A percentile compares a stretch with the other conserved stretches of the same genome.
Conservation (phyloP, 2,113 vertebrate species). For the Indicator maculatus region DNA sequence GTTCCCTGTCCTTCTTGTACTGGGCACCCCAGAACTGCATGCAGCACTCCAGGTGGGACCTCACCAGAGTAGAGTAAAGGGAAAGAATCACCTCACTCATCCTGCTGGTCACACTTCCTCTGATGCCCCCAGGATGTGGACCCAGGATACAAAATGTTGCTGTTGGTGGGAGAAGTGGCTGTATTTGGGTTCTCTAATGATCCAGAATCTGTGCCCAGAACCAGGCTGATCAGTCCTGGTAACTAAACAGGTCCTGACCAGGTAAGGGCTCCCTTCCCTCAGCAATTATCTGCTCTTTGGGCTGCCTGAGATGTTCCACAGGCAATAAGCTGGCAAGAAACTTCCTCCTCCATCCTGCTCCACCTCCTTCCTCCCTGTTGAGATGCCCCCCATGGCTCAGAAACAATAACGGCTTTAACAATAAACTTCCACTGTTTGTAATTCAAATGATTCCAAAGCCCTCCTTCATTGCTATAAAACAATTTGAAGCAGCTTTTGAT, state of each 20-base stretch:
- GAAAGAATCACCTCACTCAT: too few species aligned
- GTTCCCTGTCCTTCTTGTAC: too few species aligned
- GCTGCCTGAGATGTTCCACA: fast-evolving
- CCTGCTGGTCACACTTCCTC: too few species aligned
- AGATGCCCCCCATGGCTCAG: neutral
- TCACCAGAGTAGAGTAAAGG: too few species aligned
- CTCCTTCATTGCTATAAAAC: neutral
- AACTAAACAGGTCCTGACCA: neutral
- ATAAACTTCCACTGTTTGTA: conserved; percentile 29
- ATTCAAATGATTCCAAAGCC: neutral
- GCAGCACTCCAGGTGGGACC: too few species aligned
- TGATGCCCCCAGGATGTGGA: too few species aligned
- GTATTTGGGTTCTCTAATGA: neutral
- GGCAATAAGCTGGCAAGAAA: neutral
- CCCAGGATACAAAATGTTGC: neutral
- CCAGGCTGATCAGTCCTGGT: neutral
- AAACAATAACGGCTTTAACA: neutral
- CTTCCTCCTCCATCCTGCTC: neutral
- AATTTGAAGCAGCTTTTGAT: neutral
- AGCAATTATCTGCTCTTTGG: neutral
- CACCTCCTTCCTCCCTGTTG: neutral
- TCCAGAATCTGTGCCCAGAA: neutral
- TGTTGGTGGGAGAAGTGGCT: neutral
- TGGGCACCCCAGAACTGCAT: too few species aligned
- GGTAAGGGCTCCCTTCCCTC: neutral